Evolutionary conservation across 2,797 vertebrate genomes (phyloP).

Genomic region (Vultur gryphus): DNA sequence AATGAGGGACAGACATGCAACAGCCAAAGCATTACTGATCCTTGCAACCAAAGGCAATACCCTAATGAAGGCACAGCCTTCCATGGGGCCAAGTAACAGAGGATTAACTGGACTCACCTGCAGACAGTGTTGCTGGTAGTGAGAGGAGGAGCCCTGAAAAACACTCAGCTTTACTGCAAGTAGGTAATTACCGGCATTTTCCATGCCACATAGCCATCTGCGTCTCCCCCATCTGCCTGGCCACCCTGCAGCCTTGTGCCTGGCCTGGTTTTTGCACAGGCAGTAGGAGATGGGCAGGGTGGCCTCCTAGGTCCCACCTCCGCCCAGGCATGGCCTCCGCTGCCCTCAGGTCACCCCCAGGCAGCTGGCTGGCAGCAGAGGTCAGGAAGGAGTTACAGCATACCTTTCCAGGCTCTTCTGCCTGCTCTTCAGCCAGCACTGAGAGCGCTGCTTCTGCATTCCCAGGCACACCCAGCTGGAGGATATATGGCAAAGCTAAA

Average conservation of each 20-base stretch:
- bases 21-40: rapidly evolving
- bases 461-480: neutral
- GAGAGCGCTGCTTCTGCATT: rapidly evolving
- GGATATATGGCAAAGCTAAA: neutral
- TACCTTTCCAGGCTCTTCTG: neutral
- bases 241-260: neutral
- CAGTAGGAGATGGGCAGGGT: neutral
- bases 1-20: rapidly evolving
- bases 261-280: neutral
- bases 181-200: neutral
- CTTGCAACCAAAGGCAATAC: neutral
- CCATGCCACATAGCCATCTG: rapidly evolving
- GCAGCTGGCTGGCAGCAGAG: neutral
- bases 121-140: neutral
- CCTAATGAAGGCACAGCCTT: neutral
- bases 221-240: neutral
- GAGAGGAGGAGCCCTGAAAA: neutral
- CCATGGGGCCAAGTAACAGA: rapidly evolving
- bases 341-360: neutral
- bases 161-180: neutral
- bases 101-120: neutral
- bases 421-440: neutral
- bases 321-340: neutral
- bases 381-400: neutral
- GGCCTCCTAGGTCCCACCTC: neutral